Base-by-base conservation (phyloP, 1,140 invertebrate species). In the Neodiprion virginianus region DNA sequence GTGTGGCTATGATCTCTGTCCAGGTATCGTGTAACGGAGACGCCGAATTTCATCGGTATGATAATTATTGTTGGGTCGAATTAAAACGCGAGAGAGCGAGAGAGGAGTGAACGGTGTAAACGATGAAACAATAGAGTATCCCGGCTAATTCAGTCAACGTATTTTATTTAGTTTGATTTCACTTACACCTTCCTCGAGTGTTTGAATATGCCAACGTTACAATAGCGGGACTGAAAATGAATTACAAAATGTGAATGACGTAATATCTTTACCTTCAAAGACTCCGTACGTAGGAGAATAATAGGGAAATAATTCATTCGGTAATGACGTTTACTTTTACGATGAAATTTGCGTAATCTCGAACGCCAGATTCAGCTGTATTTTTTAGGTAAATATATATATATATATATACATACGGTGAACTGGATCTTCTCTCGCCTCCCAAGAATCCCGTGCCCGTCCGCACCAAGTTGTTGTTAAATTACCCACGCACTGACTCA, bases 321-420 rank as follows among this genome's bases (percentile, higher is more conserved):
- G 53, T 61, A 61, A 61, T 61, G 53, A 12, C 53, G 53, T 61
- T 61, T 61, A 61, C 53, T 61, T 61, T 61, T 61, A 61, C 53
- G 53, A 14, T 61, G 11, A 17, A 17, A 61, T 61, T 61, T 14
- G n/a, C 53, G 8, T 61, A 61, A 61, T 61, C 53, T 14, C 53
- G 28, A 40, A 61, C 5, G 8, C 53, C 11, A 61, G n/a, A 3
- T 11, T 61, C 28, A 4, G 28, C 28, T 40, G 28, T 40, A 40
- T 40, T 40, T 40, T 40, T 2, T 40, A 40, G 28, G 5, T 5
- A 40, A 1, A 40, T 5, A 40, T 5, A 40, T 5, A 40, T 5
- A 40, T 5, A 28, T 5, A 40, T 5, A 40, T 5, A 40, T 5
- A 40, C 28, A 40, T 40, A 40, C 28, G 28, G 28, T 40, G 28